Evolutionary conservation across 2,113 vertebrate species (phyloP).

Genomic region (Trematomus loennbergii): DNA sequence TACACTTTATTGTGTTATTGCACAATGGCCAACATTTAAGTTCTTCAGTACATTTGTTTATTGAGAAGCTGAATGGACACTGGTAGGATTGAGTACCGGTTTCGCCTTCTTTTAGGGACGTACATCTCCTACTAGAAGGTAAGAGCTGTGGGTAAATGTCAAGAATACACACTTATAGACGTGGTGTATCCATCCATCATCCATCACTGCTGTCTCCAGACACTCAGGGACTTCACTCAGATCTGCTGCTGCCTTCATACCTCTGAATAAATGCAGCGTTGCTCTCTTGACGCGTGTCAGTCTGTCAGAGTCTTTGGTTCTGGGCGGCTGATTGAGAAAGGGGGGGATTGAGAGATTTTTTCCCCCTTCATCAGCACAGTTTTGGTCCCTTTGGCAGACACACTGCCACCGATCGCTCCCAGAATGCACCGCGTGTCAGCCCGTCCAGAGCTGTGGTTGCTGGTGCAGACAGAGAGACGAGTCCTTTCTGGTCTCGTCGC

Average conservation of each 20-base stretch:
- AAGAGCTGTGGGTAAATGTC: neutral
- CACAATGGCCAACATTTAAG: too few species aligned
- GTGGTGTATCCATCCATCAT: constrained; percentile 5
- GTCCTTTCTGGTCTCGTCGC: constrained; percentile 36
- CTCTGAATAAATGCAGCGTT: constrained; percentile 21
- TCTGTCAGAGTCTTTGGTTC: constrained; percentile 62
- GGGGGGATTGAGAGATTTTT: constrained; percentile 48
- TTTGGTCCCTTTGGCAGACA: constrained; percentile 63
- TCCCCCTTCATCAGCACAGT: constrained; percentile 74
- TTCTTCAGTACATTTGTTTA: too few species aligned
- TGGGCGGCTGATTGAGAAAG: constrained; percentile 39
- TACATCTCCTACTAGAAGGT: too few species aligned
- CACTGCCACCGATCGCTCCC: constrained; percentile 38
- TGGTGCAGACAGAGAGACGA: constrained; percentile 62
- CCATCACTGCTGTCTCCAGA: constrained; percentile 10
- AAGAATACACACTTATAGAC: neutral
- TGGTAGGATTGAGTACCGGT: too few species aligned
- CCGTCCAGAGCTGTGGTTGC: constrained; percentile 69
- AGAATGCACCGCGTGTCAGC: constrained; percentile 44
- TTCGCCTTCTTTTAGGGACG: too few species aligned
- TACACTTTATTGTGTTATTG: too few species aligned
- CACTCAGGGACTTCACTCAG: constrained; percentile 18
- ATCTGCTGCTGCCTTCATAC: constrained; percentile 37
- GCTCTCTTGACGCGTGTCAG: constrained; percentile 64
- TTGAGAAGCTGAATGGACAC: too few species aligned